These are phyloP conservation scores for Sprattus sprattus DNA, from an alignment of 2,113 vertebrate genomes.

Conservation along the genomic window DNA sequence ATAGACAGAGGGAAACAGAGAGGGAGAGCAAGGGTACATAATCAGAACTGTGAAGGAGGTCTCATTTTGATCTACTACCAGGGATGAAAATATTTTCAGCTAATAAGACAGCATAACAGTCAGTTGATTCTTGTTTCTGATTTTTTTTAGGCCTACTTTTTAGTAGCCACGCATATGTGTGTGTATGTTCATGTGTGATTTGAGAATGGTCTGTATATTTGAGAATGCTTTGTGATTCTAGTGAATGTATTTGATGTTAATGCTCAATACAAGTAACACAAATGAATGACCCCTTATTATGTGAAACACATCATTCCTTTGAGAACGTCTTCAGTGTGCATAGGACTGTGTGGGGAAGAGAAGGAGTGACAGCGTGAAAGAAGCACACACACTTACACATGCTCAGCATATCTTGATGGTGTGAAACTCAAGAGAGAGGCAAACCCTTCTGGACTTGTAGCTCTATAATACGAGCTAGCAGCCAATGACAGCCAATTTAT, in stretches of 20 bases:
- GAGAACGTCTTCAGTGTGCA: neutral
- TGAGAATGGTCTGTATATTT: neutral
- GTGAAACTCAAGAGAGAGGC: neutral
- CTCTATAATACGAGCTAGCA: neutral
- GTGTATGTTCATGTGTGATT: neutral
- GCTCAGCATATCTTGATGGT: neutral
- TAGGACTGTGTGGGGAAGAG: neutral
- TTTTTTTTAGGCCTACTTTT: neutral
- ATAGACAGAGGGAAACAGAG: neutral
- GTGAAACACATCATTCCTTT: neutral
- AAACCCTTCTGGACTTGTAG: neutral
- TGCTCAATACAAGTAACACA: neutral
- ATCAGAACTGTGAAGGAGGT: neutral
- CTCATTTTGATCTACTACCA: neutral
- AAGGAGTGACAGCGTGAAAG: neutral
- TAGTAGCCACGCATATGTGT: neutral
- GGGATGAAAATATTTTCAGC: neutral
- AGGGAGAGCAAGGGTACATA: neutral
- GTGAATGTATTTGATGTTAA: neutral
- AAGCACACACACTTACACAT: neutral
- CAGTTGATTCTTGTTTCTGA: neutral
- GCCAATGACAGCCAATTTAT: conserved; percentile 18
- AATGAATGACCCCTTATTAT: neutral
- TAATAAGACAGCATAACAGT: neutral
- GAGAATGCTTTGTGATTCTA: neutral